Evolutionary conservation across 2,113 vertebrate species (phyloP).

Genomic region (Telmatochromis sp.): DNA sequence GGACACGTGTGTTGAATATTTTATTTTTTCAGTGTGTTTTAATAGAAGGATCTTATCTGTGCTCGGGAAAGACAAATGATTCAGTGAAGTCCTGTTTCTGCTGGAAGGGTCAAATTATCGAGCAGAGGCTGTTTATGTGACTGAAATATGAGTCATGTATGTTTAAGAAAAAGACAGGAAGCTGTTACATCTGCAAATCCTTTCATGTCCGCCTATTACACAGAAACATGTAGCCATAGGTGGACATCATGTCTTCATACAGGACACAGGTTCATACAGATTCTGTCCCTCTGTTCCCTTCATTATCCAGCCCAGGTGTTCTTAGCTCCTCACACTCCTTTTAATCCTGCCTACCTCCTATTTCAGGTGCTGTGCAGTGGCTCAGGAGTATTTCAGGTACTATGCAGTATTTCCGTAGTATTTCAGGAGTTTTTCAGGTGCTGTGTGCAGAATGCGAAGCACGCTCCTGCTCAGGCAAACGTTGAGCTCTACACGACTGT

Average conservation of each 20-base stretch:
- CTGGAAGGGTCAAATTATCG: neutral
- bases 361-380: neutral
- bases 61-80: neutral
- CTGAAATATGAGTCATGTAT: neutral
- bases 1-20: neutral
- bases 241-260: neutral
- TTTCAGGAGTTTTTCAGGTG: neutral
- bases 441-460: neutral
- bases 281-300: neutral
- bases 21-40: neutral
- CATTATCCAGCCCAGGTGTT: neutral
- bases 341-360: neutral
- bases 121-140: neutral
- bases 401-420: accelerated
- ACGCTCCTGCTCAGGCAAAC: neutral
- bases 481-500: neutral
- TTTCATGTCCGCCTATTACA: neutral
- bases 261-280: neutral
- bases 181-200: neutral
- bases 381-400: neutral
- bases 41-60: neutral
- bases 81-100: neutral
- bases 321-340: neutral
- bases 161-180: neutral
- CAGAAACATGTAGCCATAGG: neutral